Conservation (phyloP, 2,888 invertebrate genomes). For the Cantharis flavilabris region DNA sequence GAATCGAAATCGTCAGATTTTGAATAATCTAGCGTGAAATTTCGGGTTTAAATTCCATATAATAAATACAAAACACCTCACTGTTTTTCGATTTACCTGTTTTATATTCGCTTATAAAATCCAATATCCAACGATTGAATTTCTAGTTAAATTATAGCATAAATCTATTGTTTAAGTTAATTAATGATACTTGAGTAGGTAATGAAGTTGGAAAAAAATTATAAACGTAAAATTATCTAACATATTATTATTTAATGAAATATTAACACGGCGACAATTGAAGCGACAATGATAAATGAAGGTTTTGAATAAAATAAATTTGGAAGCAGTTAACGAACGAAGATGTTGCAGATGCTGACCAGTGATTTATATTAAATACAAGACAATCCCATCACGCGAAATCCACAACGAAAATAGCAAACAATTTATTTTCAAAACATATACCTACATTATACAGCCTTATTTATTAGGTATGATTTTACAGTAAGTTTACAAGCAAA, state of each 20-base stretch:
- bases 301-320: not conserved
- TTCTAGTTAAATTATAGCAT: not conserved
- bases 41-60: too few relatives aligned
- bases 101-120: not conserved
- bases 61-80: not conserved
- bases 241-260: not conserved
- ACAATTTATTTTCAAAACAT: constrained; percentile 5
- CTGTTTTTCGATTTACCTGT: not conserved
- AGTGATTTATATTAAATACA: constrained; percentile 14
- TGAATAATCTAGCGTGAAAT: not conserved
- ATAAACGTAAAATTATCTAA: not conserved
- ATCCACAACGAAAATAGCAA: constrained; percentile 8
- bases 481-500: not conserved
- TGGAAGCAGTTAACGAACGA: not conserved
- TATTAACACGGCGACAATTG: not conserved
- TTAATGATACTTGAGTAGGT: not conserved
- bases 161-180: not conserved
- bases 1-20: not conserved
- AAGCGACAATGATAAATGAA: not conserved
- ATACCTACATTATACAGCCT: not conserved
- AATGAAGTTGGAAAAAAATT: not conserved
- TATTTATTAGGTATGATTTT: not conserved
- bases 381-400: constrained; percentile 4
- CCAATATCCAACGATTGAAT: not conserved
- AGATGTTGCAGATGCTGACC: constrained; percentile 1